phyloP scores from a whole-genome alignment of 2,113 vertebrate species.

The Lynx canadensis region DNA sequence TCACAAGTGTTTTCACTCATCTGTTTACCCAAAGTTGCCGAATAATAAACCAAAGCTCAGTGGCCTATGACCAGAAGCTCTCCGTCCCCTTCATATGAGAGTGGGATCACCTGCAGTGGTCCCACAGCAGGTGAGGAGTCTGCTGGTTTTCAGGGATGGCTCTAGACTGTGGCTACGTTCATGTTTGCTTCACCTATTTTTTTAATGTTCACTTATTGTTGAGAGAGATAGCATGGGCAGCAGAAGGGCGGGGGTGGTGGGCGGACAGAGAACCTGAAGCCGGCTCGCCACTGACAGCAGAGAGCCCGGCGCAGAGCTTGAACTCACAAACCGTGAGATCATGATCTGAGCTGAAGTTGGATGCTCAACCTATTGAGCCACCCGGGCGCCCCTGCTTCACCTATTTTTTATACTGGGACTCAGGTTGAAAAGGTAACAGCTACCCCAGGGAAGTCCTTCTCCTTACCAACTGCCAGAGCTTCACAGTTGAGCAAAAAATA shows the following conservation, averaged over 20 bases:
- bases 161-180: rapidly evolving
- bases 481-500: no score
- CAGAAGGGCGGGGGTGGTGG: no score
- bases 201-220: no score
- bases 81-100: rapidly evolving
- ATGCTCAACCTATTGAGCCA: no score
- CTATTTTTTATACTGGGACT: not conserved
- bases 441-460: not conserved
- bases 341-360: no score
- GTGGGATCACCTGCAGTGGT: rapidly evolving
- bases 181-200: not conserved
- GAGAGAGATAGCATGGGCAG: no score
- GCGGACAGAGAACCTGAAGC: no score
- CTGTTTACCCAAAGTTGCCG: not conserved
- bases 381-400: not conserved
- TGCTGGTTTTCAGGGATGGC: rapidly evolving
- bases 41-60: not conserved
- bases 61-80: rapidly evolving
- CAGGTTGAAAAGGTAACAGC: not conserved
- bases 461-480: not conserved
- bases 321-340: no score
- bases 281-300: no score
- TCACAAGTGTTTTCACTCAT: not conserved
- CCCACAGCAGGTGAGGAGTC: rapidly evolving
- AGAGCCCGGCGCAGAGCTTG: no score